These are phyloP conservation scores for Lepidocyrtoides sp. DNA, from an alignment of 2,888 invertebrate genomes.

Conservation along the genomic window DNA sequence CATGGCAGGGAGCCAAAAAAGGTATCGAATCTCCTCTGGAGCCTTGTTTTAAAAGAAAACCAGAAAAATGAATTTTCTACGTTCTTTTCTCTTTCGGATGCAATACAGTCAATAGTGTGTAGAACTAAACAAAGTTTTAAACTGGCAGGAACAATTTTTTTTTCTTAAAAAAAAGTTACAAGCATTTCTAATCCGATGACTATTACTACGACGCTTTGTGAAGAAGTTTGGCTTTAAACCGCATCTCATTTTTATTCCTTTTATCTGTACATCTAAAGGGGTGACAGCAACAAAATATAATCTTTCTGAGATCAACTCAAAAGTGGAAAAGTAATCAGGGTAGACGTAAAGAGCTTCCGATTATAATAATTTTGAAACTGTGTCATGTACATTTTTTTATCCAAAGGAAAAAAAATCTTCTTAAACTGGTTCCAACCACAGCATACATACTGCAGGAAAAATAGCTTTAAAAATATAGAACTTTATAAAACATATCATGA, in stretches of 20 bases:
- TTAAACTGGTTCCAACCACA: slow-evolving; percentile 64
- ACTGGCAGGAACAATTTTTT: slow-evolving; percentile 1
- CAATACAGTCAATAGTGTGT: too few species aligned
- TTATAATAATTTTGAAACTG: slow-evolving; percentile 72
- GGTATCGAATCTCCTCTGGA: slow-evolving; percentile 74
- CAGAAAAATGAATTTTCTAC: slow-evolving; percentile 46
- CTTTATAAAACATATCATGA: not conserved
- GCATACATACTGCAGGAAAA: not conserved
- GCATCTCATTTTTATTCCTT: not conserved
- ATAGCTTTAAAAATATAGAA: too few species aligned
- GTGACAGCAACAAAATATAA: slow-evolving; percentile 61
- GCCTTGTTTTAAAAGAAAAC: slow-evolving; percentile 61
- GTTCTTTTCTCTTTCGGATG: slow-evolving; percentile 35
- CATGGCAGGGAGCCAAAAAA: slow-evolving; percentile 64
- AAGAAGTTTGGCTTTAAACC: slow-evolving; percentile 12
- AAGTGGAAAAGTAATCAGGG: slow-evolving; percentile 67
- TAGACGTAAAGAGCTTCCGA: slow-evolving; percentile 67
- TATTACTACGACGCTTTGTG: not conserved
- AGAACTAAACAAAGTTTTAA: not conserved
- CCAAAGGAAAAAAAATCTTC: slow-evolving; percentile 6
- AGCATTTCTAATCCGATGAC: slow-evolving; percentile 23
- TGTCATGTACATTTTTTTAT: slow-evolving; percentile 60
- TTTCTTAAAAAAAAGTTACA: slow-evolving; percentile 3
- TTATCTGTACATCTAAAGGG: slow-evolving; percentile 37
- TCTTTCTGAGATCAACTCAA: slow-evolving; percentile 44